Conservation (phyloP, 2,113 vertebrate species). For the Hippocampus guttulatus region DNA sequence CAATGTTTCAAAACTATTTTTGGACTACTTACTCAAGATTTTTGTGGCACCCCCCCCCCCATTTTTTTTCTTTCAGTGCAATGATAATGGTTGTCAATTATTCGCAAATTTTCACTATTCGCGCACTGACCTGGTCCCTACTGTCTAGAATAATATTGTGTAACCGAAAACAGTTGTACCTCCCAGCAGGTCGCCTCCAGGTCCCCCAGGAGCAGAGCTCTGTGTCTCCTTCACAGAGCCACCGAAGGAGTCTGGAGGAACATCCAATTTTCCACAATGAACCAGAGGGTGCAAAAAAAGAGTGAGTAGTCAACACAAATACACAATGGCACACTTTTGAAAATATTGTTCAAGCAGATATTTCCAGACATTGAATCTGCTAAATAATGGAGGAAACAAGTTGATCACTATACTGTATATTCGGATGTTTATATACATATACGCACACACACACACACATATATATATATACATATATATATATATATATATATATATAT, state of each 20-base stretch:
- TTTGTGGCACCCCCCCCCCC: too few relatives aligned
- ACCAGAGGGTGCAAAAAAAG: constrained; percentile 64
- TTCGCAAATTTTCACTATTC: too few relatives aligned
- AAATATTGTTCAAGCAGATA: background rate
- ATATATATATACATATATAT: too few relatives aligned
- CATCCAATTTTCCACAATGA: constrained; percentile 68
- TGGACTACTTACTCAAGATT: too few relatives aligned
- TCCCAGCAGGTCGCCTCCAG: constrained; percentile 88
- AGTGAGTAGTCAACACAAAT: constrained; percentile 51
- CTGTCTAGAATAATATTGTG: background rate
- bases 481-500: too few relatives aligned
- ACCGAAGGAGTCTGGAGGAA: constrained; percentile 83
- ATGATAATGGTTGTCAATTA: too few relatives aligned
- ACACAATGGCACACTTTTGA: background rate
- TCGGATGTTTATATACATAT: too few relatives aligned
- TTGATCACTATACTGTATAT: too few relatives aligned
- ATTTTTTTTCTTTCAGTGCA: too few relatives aligned
- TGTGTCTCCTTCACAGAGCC: constrained; percentile 77
- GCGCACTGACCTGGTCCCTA: background rate
- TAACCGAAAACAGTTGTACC: constrained; percentile 71
- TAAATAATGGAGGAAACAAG: background rate
- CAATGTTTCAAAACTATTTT: too few relatives aligned
- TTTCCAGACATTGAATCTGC: background rate
- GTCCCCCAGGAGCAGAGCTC: constrained; percentile 76
- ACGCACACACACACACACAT: too few relatives aligned